These are phyloP conservation scores for Pseudopodoces humilis DNA, from an alignment of 2,113 vertebrate species.

Conservation along the genomic window DNA sequence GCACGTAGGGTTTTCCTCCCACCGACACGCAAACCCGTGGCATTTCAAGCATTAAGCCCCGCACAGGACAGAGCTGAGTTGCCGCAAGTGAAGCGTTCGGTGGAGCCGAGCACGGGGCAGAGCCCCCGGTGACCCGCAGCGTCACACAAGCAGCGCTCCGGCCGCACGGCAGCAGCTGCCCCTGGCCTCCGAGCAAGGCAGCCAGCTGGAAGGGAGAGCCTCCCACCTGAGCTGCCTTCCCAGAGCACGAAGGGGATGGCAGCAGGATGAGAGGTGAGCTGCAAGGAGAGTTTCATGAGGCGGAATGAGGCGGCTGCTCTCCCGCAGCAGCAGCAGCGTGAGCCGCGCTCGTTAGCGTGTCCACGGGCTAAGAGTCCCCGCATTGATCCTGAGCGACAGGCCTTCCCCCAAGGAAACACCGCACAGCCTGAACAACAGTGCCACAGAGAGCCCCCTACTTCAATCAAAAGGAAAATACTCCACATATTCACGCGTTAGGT, in stretches of 20 bases:
- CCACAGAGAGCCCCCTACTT: neutral
- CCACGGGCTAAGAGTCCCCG: neutral
- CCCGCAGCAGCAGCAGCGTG: neutral
- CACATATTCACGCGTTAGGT: accelerated
- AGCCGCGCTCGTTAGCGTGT: neutral
- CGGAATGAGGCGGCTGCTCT: neutral
- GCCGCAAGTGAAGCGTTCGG: no score
- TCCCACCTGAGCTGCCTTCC: neutral
- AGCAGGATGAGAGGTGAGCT: neutral
- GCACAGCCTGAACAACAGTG: neutral
- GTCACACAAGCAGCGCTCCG: neutral
- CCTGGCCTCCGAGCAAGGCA: neutral
- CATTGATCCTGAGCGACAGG: neutral
- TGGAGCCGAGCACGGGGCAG: no score
- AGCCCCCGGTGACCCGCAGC: accelerated
- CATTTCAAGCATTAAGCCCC: neutral
- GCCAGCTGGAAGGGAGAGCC: neutral
- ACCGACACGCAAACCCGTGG: neutral
- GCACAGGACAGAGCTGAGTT: neutral
- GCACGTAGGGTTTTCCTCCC: neutral
- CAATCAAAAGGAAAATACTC: neutral
- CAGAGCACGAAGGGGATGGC: neutral
- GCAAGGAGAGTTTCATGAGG: neutral
- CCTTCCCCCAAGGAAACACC: neutral
- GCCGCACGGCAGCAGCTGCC: no score